phyloP scores from a whole-genome alignment of 2,888 invertebrate genomes.

The Falcaria lacertinaria region DNA sequence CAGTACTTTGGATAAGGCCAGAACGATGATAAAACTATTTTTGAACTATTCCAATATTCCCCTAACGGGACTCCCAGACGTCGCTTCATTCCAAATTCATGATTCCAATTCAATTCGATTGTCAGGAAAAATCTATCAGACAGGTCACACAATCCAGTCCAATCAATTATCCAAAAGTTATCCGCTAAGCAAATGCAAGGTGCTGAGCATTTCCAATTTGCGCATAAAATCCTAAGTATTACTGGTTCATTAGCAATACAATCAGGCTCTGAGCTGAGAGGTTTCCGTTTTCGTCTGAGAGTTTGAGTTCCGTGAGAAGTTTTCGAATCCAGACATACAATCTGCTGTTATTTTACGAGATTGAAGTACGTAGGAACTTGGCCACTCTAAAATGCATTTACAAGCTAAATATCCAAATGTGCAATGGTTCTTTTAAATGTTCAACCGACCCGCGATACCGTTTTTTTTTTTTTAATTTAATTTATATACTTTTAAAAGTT shows the following conservation, averaged over 20 bases:
- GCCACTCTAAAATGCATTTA: too few species aligned
- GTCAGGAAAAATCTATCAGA: slow-evolving; percentile 20
- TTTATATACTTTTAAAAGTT: too few species aligned
- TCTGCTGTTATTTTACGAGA: background rate
- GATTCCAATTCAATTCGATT: slow-evolving; percentile 11
- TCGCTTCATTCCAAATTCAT: slow-evolving; percentile 7
- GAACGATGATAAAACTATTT: too few species aligned
- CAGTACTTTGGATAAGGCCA: too few species aligned
- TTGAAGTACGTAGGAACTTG: background rate
- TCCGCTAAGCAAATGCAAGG: slow-evolving; percentile 28
- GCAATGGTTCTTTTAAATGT: too few species aligned
- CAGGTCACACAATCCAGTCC: slow-evolving; percentile 30
- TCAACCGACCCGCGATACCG: too few species aligned
- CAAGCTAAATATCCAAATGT: too few species aligned
- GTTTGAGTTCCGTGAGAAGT: slow-evolving; percentile 20
- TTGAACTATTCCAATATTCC: too few species aligned
- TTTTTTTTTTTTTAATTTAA: too few species aligned
- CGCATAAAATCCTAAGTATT: slow-evolving; percentile 44
- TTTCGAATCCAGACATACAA: slow-evolving; percentile 13
- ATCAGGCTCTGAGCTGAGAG: slow-evolving; percentile 40
- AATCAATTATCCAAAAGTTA: slow-evolving; percentile 34
- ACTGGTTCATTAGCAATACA: slow-evolving; percentile 62
- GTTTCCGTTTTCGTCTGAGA: slow-evolving; percentile 42
- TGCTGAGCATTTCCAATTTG: slow-evolving; percentile 50
- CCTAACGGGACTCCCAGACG: too few species aligned